These are phyloP conservation scores for Nixonia krombeini DNA, from an alignment of 1,140 invertebrate species.

Conservation along the genomic window DNA sequence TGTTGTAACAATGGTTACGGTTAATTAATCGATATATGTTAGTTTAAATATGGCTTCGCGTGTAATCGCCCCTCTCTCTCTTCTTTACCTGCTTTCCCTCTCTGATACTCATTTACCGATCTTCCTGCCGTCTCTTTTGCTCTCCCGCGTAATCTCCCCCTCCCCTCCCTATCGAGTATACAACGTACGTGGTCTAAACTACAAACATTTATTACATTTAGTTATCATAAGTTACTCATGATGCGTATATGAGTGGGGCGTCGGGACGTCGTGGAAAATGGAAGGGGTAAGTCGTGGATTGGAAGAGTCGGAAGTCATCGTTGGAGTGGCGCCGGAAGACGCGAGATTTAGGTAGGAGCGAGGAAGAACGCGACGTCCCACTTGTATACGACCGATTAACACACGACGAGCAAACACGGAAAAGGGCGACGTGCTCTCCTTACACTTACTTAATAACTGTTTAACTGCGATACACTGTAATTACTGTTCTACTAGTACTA, in stretches of 20 bases:
- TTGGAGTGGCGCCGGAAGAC: too few relatives aligned
- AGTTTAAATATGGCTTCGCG: slow-evolving; percentile 67
- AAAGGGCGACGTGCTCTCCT: slow-evolving; percentile 68
- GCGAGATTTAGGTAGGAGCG: too few relatives aligned
- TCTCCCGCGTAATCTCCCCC: slow-evolving; percentile 17
- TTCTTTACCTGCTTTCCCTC: slow-evolving; percentile 14
- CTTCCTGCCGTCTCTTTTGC: slow-evolving; percentile 47
- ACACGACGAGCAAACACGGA: slow-evolving; percentile 67
- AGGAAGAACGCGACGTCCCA: too few relatives aligned
- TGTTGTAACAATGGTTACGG: slow-evolving; percentile 65
- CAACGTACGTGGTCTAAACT: slow-evolving; percentile 68
- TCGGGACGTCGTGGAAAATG: slow-evolving; percentile 29
- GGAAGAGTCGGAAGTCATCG: slow-evolving; percentile 1
- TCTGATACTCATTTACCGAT: too few relatives aligned
- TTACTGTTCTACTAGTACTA: slow-evolving; percentile 70
- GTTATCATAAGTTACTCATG: slow-evolving; percentile 67
- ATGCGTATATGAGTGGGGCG: slow-evolving; percentile 51
- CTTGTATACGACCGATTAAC: slow-evolving; percentile 50
- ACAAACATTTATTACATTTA: slow-evolving; percentile 72
- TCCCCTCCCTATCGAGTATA: slow-evolving; percentile 61
- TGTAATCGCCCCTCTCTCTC: slow-evolving; percentile 53
- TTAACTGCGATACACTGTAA: slow-evolving; percentile 71
- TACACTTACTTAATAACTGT: slow-evolving; percentile 70
- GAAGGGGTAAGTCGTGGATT: slow-evolving; percentile 22
- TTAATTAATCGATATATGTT: slow-evolving; percentile 67